phyloP scores from a whole-genome alignment of 64 coral and sea anemone species.

The Montipora capricornis region DNA sequence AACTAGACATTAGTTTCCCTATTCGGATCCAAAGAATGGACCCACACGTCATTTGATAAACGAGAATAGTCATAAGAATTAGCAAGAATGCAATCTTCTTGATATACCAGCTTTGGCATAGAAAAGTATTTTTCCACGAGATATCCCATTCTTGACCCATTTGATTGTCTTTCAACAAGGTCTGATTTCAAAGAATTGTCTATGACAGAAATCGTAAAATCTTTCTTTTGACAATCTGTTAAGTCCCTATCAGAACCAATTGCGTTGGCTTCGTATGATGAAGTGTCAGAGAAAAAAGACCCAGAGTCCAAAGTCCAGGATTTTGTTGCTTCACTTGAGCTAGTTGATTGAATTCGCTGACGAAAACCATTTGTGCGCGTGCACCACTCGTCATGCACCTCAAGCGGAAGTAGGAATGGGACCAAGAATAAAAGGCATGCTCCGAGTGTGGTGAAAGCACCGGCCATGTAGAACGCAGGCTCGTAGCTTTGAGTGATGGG shows the following conservation, averaged over 20 bases:
- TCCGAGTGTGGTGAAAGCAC: conserved; percentile 79
- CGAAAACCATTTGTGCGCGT: conserved; percentile 57
- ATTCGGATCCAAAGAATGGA: conserved; percentile 37
- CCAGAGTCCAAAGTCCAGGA: conserved; percentile 50
- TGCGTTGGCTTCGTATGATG: too few relatives aligned
- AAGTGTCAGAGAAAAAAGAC: not conserved
- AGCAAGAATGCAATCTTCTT: conserved; percentile 63
- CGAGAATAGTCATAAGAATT: conserved; percentile 6
- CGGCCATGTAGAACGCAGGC: conserved; percentile 91
- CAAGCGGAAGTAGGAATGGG: conserved; percentile 77
- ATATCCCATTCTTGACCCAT: conserved; percentile 24
- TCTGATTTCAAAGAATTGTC: not conserved
- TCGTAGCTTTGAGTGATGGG: conserved; percentile 61
- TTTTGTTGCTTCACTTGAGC: conserved; percentile 45
- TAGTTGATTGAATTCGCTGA: conserved; percentile 35
- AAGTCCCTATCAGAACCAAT: not conserved
- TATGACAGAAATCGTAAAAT: not conserved
- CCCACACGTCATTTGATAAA: not conserved
- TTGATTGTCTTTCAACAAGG: not conserved
- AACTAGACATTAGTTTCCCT: conserved; percentile 34
- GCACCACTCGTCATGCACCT: conserved; percentile 74
- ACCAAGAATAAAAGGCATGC: conserved; percentile 83
- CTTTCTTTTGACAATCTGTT: conserved; percentile 1
- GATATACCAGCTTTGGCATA: conserved; percentile 75
- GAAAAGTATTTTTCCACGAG: conserved; percentile 89